These are phyloP conservation scores for Haliclona indistincta DNA, from an alignment of 37 sponge, comb jelly and placozoan genomes.

Conservation along the genomic window DNA sequence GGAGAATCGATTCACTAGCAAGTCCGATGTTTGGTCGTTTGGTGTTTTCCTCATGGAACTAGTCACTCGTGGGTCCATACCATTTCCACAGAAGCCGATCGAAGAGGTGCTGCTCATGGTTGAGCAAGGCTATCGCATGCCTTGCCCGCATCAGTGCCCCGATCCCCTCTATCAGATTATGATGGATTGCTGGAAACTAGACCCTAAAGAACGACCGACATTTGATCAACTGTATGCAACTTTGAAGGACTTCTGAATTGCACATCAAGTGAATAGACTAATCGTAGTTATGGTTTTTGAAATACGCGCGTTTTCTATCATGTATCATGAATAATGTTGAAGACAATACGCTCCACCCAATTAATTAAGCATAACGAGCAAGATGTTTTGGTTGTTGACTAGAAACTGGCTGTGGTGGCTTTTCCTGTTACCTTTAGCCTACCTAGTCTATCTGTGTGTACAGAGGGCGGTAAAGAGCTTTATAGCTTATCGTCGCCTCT, in stretches of 20 bases:
- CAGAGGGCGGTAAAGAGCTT: too few species aligned
- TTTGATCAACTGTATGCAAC: conserved; percentile 24
- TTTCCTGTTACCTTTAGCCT: too few species aligned
- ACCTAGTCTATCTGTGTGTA: too few species aligned
- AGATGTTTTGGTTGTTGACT: too few species aligned
- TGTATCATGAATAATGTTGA: neutral
- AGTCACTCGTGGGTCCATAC: conserved; percentile 64
- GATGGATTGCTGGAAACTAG: conserved; percentile 57
- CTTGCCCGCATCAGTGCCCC: conserved; percentile 43
- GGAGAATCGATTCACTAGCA: conserved; percentile 64
- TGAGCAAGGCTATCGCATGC: conserved; percentile 49
- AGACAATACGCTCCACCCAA: too few species aligned
- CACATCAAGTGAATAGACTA: neutral
- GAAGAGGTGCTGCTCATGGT: conserved; percentile 17
- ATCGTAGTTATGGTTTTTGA: too few species aligned
- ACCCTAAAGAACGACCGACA: conserved; percentile 24
- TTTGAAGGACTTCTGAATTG: neutral
- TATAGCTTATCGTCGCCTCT: too few species aligned
- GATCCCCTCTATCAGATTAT: conserved; percentile 52
- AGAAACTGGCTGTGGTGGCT: too few species aligned
- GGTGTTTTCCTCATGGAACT: conserved; percentile 79
- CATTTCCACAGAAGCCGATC: conserved; percentile 52
- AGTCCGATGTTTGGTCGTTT: too few species aligned
- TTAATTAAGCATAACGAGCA: too few species aligned
- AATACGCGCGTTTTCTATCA: neutral